phyloP scores from a whole-genome alignment of 2,888 invertebrate genomes.

The Galerucella calmariensis region DNA sequence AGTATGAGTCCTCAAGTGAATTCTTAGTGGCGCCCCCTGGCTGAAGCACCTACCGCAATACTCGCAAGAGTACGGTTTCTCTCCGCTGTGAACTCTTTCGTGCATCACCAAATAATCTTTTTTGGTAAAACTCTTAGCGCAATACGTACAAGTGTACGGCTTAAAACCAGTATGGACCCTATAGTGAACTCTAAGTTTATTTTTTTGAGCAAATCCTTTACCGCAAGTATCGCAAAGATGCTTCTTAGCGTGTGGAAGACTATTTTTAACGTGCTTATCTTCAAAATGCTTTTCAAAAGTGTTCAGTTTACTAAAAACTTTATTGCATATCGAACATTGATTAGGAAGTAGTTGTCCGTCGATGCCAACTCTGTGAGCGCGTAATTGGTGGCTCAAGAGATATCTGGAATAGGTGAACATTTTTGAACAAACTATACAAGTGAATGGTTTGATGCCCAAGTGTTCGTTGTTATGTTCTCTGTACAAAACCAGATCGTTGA shows the following conservation, averaged over 20 bases:
- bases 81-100: conserved; percentile 71
- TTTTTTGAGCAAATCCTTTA: conserved; percentile 58
- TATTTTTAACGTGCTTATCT: conserved; percentile 55
- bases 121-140: conserved; percentile 53
- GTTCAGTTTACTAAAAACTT: conserved; percentile 55
- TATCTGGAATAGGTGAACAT: conserved; percentile 65
- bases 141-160: conserved; percentile 52
- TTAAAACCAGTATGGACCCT: conserved; percentile 51
- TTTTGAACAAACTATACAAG: conserved; percentile 68
- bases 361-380: conserved; percentile 59
- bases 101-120: conserved; percentile 66
- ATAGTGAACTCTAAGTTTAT: conserved; percentile 56
- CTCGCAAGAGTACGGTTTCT: conserved; percentile 70
- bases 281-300: conserved; percentile 65
- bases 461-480: conserved; percentile 70
- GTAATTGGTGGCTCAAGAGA: conserved; percentile 56
- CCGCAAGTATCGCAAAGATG: conserved; percentile 60
- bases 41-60: conserved; percentile 72
- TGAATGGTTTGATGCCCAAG: conserved; percentile 66
- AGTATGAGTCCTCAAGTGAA: conserved; percentile 71
- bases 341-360: conserved; percentile 64
- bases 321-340: conserved; percentile 57
- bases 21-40: conserved; percentile 70
- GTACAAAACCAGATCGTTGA: conserved; percentile 67
- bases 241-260: conserved; percentile 53